These are phyloP conservation scores for Drosophila multiciliata DNA, from an alignment of 2,888 invertebrate species.

Conservation along the genomic window DNA sequence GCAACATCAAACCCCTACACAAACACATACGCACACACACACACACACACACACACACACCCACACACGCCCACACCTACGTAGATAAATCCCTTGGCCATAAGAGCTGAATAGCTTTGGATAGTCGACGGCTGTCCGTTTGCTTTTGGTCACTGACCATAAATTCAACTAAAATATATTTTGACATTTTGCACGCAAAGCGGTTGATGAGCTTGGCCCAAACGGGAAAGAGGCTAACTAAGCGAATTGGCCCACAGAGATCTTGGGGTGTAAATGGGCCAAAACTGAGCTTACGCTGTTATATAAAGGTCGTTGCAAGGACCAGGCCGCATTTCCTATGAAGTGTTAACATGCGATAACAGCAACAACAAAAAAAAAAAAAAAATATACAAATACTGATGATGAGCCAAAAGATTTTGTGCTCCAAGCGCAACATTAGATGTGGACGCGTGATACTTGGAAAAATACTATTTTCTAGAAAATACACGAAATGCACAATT, in stretches of 20 bases:
- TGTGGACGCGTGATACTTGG: conserved; percentile 7
- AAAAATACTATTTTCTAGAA: not conserved
- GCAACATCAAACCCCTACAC: conserved; percentile 5
- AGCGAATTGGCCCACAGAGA: conserved; percentile 56
- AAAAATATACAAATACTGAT: conserved; percentile 63
- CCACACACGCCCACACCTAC: conserved; percentile 8
- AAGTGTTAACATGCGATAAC: conserved; percentile 80
- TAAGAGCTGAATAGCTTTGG: conserved; percentile 37
- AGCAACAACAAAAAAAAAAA: conserved; percentile 62
- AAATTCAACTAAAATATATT: conserved; percentile 78
- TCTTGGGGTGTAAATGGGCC: conserved; percentile 47
- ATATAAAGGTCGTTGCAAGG: conserved; percentile 73
- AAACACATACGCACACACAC: not conserved
- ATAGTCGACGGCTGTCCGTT: conserved; percentile 29
- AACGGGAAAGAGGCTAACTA: conserved; percentile 53
- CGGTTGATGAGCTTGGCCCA: conserved; percentile 35
- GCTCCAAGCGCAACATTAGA: conserved; percentile 6
- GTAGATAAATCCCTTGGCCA: conserved; percentile 50
- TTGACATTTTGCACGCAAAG: conserved; percentile 78
- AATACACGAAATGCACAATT: not conserved
- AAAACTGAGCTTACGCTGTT: conserved; percentile 35
- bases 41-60: conserved; percentile 11
- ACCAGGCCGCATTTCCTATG: conserved; percentile 73
- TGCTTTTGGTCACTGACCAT: conserved; percentile 68
- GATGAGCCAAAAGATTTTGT: conserved; percentile 31